Base-by-base conservation (phyloP, 1,140 invertebrate genomes). In the Agrypnia vestita region DNA sequence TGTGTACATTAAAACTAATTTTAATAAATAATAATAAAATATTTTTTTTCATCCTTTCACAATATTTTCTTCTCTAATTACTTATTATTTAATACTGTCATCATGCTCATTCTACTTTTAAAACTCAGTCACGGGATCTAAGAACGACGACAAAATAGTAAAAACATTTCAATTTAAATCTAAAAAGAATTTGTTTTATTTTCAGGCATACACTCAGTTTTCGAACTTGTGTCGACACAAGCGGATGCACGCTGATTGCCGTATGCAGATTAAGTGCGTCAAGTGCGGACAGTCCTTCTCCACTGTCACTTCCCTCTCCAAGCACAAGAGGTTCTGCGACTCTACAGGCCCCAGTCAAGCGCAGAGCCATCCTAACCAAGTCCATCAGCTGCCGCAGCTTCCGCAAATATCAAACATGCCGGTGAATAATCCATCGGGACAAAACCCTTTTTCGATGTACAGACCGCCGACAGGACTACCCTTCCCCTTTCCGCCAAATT, bases 171-270 rank as follows among this genome's bases (percentile, higher is more conserved):
- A 35, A 35, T 35, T 10, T 13, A 12, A 44, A 44, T 77, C 10
- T 64, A 25, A 44, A 69, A 71, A 35, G 80, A 82, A 62, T 72
- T 80, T 82, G 83, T 61, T 85, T 80, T 91, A 89, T 87, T 93
- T 94, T 78, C 95, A 97, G 92, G 94, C 97, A 0, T 99, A 99
- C 90, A 99, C 99, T 0, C 99, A 99, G 90, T 99, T 99, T 88
- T 99, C 98, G 12, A 99, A 99, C 88, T 91, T 99, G 83, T 99
- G 99, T 86, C 94, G 99, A 17, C 99, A 99, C 90, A 99, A 98
- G 86, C 96, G 98, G 80, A 99, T 99, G 97, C 99, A 99, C 89
- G 94, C 94, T 13, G 95, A 96, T 85, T 97, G 96, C 86, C 93
- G 96, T 84, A 94, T 94, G 88, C 92, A 96, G 86, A 95, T 96